Evolutionary conservation across 2,797 vertebrate species (phyloP).

Genomic region (Gobionotothen gibberifrons): DNA sequence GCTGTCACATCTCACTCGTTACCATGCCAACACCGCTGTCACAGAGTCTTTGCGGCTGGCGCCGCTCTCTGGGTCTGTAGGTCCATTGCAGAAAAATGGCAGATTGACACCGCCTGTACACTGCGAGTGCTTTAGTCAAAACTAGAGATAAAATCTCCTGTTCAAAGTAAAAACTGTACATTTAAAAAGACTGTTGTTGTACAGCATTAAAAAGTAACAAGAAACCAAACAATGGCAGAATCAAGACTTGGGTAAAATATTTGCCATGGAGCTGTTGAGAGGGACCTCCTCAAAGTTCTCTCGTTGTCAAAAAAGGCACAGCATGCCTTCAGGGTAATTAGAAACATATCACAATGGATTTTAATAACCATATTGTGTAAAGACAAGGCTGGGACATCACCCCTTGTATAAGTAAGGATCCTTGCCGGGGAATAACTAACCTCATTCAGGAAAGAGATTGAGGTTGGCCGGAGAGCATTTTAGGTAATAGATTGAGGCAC

Average conservation of each 20-base stretch:
- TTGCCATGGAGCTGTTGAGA: neutral
- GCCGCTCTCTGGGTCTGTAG: slow-evolving; percentile 55
- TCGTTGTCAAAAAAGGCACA: too few relatives aligned
- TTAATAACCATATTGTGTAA: neutral
- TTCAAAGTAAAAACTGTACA: neutral
- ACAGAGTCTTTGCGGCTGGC: slow-evolving; percentile 38
- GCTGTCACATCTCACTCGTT: slow-evolving; percentile 66
- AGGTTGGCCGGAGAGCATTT: neutral
- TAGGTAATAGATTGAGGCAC: neutral
- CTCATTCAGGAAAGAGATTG: neutral
- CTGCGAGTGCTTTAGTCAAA: slow-evolving; percentile 6
- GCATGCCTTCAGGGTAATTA: neutral
- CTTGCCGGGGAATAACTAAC: neutral
- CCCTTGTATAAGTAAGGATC: neutral
- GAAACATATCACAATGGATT: neutral
- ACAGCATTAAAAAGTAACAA: neutral
- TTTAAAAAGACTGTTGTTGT: neutral
- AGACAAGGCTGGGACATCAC: neutral
- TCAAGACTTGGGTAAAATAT: neutral
- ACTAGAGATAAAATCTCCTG: neutral
- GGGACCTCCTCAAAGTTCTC: neutral
- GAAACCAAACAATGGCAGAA: neutral
- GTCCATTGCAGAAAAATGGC: slow-evolving; percentile 50
- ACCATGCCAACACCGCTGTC: slow-evolving; percentile 66
- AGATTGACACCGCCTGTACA: neutral